A percentile compares a stretch with the other conserved stretches of the same genome.
These are phyloP conservation scores for Troilus luridus DNA, from an alignment of 2,888 invertebrate genomes.

Conservation along the genomic window DNA sequence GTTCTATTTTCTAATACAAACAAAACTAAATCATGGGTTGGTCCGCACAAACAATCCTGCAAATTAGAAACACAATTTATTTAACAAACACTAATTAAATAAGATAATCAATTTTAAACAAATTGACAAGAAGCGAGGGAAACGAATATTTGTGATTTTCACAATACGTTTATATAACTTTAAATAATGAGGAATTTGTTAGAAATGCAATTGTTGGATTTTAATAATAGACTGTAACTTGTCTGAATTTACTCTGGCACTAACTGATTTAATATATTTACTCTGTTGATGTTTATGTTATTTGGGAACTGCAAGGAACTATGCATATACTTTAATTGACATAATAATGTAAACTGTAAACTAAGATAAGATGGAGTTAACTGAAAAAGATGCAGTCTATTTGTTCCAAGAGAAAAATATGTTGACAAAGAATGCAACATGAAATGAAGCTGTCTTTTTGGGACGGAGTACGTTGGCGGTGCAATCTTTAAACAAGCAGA, in stretches of 20 bases:
- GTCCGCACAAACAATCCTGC: not conserved
- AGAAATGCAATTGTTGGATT: not conserved
- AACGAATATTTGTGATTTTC: not conserved
- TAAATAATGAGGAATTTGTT: not conserved
- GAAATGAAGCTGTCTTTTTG: too few species aligned
- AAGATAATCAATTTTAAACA: not conserved
- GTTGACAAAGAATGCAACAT: too few species aligned
- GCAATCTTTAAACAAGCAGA: too few species aligned
- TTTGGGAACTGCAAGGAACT: not conserved
- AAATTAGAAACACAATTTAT: not conserved
- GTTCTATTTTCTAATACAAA: conserved; percentile 20
- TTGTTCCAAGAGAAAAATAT: too few species aligned
- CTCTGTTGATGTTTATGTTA: not conserved
- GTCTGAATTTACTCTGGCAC: not conserved
- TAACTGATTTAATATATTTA: not conserved
- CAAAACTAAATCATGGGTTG: not conserved
- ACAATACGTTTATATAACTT: not conserved
- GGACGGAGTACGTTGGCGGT: too few species aligned
- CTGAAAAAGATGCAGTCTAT: too few species aligned
- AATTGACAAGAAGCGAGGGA: not conserved
- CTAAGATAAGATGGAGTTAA: too few species aligned
- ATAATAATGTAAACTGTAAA: too few species aligned
- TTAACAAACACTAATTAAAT: conserved; percentile 25
- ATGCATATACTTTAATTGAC: too few species aligned
- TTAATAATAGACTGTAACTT: not conserved